A percentile compares a stretch with the other conserved stretches of the same genome.
Evolutionary conservation across 2,113 vertebrate genomes (phyloP).

Genomic region (Myiagra hebetior): DNA sequence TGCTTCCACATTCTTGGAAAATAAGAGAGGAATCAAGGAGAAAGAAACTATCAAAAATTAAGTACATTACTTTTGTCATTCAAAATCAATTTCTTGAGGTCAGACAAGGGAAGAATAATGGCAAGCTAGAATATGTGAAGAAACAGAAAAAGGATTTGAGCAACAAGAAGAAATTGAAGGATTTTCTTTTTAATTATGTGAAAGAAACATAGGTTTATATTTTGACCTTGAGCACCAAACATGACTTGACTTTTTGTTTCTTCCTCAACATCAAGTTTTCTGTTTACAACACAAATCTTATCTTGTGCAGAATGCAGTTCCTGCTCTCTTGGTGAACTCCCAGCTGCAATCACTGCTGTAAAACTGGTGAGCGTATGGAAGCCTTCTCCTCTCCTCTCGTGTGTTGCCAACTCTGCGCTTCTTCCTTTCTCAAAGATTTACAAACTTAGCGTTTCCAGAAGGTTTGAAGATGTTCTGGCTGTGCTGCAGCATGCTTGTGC

Average conservation of each 20-base stretch:
- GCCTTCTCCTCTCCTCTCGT: neutral
- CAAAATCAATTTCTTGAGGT: neutral
- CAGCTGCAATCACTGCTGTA: neutral
- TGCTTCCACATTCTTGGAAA: neutral
- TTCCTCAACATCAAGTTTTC: neutral
- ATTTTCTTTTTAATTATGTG: neutral
- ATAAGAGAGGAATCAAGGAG: neutral
- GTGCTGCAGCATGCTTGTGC: neutral
- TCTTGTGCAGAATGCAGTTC: neutral
- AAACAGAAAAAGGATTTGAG: neutral
- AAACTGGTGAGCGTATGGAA: neutral
- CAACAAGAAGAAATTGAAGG: neutral
- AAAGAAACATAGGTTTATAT: neutral
- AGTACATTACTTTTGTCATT: neutral
- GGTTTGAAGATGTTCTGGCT: neutral
- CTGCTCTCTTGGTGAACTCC: neutral
- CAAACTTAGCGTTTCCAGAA: fast-evolving
- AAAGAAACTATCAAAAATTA: neutral
- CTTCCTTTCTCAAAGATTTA: neutral
- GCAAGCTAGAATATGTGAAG: neutral
- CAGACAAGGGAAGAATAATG: neutral
- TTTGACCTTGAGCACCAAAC: neutral
- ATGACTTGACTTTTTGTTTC: neutral
- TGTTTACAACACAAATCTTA: neutral
- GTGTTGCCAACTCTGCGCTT: neutral